A percentile compares a stretch with the other conserved stretches of the same genome.
Evolutionary conservation across 2,113 vertebrate species (phyloP).

Genomic region (Phalacrocorax carbo): DNA sequence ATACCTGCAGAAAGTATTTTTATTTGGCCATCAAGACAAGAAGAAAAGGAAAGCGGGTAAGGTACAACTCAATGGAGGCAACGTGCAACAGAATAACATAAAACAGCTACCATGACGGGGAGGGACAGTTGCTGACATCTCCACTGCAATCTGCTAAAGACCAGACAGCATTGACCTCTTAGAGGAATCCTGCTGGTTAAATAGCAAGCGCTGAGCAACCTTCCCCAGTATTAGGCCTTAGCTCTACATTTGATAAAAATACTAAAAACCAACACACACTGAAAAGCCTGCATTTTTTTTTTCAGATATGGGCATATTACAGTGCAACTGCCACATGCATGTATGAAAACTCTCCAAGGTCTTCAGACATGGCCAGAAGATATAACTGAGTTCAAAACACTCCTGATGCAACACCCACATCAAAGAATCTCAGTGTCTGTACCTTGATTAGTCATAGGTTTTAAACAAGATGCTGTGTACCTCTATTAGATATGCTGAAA

Average conservation of each 20-base stretch:
- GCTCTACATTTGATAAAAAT: neutral
- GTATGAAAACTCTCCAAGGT: neutral
- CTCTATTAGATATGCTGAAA: neutral
- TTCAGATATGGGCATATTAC: neutral
- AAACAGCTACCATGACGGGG: neutral
- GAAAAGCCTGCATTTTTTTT: neutral
- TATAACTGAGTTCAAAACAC: neutral
- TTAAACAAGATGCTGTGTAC: neutral
- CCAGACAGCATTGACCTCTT: neutral
- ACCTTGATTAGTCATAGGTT: neutral
- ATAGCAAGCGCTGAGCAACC: neutral
- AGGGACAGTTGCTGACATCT: neutral
- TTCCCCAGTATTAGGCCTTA: neutral
- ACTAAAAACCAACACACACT: neutral
- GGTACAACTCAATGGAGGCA: neutral
- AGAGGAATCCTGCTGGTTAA: neutral
- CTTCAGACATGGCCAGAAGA: neutral
- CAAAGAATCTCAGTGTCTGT: neutral
- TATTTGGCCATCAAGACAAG: neutral
- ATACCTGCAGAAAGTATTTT: neutral
- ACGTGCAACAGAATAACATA: neutral
- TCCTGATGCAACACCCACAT: neutral
- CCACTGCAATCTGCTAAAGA: neutral
- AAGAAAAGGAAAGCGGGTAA: neutral
- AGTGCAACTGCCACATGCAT: neutral